Evolutionary conservation across 2,797 vertebrate species (phyloP), one percentile per base, ranked within the genome.

Genomic region (Sphenopsis melanotis): DNA sequence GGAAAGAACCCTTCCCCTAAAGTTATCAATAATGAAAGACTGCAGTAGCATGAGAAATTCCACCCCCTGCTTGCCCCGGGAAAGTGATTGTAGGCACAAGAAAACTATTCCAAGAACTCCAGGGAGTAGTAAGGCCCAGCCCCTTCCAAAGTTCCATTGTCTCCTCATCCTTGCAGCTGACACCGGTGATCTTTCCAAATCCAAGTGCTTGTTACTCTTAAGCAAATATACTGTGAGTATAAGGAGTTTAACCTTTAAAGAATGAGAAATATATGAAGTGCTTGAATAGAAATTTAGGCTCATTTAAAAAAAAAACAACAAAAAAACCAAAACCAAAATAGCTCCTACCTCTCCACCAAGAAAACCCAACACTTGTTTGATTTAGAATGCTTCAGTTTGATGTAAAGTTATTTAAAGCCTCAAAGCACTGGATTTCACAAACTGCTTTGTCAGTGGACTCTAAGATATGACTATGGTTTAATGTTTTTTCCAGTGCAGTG

Each of bases 331-430:
- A 77, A 22, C 2, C 17, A 49, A 39, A 29, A 42, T 15, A 19
- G 1, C 3, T 0, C 2, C 4, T 55, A 11, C 47, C 10, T 22
- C 16, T 26, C 41, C 3, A 4, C 30, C 26, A 29, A 26, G 34
- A 61, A n/a, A 7, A 0, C 3, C 32, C 10, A n/a, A 4, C 1
- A 2, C 14, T 42, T 4, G 30, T 26, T 16, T 68, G n/a, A 21
- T 47, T 53, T 29, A 30, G 47, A 69, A 44, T 32, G 10, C 10
- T 76, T 76, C 23, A 12, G 20, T 63, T 74, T 70, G 46, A 52
- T 83, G 12, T 12, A 7, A 17, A 75, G 26, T 47, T 72, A 29
- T 13, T 36, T 36, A 27, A 69, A 78, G 39, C 39, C 71, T 61
- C 0, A 0, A 70, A 87, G 49, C 15, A 8, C 15, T 63, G 56